These are phyloP conservation scores for Oophaga sylvatica DNA, from an alignment of 2,797 vertebrate species.

Conservation along the genomic window DNA sequence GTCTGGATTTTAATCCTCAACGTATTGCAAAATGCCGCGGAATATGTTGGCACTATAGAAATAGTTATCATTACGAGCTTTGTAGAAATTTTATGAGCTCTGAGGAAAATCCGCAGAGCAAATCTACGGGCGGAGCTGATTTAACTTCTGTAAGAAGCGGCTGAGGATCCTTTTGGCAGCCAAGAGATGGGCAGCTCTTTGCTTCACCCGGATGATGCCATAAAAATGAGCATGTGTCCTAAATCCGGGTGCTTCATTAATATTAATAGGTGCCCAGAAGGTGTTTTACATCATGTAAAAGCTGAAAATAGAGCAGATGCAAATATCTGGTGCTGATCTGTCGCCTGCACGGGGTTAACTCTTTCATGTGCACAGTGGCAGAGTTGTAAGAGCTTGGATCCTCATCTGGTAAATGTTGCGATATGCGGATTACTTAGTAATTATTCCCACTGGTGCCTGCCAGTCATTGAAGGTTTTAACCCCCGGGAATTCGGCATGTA, in stretches of 20 bases:
- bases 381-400: background rate
- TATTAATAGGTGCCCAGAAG: background rate
- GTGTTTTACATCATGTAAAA: background rate
- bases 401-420: background rate
- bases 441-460: background rate
- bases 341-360: background rate
- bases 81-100: no score
- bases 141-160: background rate
- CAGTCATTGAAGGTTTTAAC: background rate
- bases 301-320: background rate
- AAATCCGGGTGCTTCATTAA: background rate
- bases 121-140: no score
- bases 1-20: no score
- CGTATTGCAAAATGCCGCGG: no score
- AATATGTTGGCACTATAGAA: no score
- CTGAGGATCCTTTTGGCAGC: background rate
- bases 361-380: background rate
- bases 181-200: background rate
- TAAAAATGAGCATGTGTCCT: background rate
- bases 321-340: background rate
- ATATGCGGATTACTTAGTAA: background rate
- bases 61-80: no score
- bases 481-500: background rate
- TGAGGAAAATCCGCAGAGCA: no score
- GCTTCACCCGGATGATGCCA: background rate